Evolutionary conservation across 1,140 invertebrate genomes (phyloP), one percentile per base, ranked within the genome.

Genomic region (Coptotermes formosanus): DNA sequence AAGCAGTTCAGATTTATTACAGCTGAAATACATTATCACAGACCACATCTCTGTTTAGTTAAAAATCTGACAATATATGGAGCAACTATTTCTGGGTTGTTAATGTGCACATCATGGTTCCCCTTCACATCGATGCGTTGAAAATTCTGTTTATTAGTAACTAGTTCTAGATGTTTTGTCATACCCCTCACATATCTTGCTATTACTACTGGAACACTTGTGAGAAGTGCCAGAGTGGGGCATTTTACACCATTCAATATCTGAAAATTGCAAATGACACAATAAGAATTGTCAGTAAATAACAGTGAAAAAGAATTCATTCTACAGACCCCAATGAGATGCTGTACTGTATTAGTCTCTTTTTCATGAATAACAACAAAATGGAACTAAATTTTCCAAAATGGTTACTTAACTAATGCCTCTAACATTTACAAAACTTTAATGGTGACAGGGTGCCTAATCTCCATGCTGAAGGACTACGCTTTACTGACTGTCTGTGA

Each of bases 21-120:
- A 83, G 30, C 87, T 69, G 89, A 64, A n/a, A 90, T 87, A 88
- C 89, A 89, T 85, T 88, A 89, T 88, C 89, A 89, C 55, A 89
- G 87, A 86, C 88, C 85, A 75, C 85, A 89, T 45, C 87, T 88
- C 48, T 90, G 86, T 55, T 82, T 59, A 82, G 86, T 81, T 32
- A 93, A 88, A 91, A 93, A 93, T 87, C 89, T 86, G 69, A 85
- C 88, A 86, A 94, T 88, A 86, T 90, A 82, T 14, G 89, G 88
- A 12, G 91, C 92, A 83, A 94, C 89, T 86, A 86, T 90, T 89
- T 93, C 91, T 11, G 94, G 93, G 89, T 93, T 88, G 88, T 93
- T 93, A 87, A 94, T 90, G 89, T 95, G 94, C 19, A 94, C 90
- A 90, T 95, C 93, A 90, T 95, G 94, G 90, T 92, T 92, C 30